Conservation (phyloP, 2,797 vertebrate species). For the Crypturellus tataupa region DNA sequence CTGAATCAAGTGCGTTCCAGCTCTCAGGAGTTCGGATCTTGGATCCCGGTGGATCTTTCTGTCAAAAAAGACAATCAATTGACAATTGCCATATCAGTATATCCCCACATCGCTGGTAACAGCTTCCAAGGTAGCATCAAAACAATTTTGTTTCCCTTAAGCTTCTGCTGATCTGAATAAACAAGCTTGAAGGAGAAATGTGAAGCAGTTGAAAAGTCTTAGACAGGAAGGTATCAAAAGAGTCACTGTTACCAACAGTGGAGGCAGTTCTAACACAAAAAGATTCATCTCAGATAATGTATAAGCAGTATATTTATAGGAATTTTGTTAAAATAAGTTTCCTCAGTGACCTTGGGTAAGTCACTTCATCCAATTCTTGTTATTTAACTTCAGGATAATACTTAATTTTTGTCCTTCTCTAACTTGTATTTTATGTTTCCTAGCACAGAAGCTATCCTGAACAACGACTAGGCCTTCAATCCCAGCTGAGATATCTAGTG, state of each 20-base stretch:
- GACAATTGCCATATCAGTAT: not conserved
- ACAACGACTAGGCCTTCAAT: not conserved
- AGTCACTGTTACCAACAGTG: not conserved
- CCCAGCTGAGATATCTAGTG: not conserved
- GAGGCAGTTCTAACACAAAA: not conserved
- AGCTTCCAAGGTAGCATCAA: not conserved
- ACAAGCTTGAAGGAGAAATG: not conserved
- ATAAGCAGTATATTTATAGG: not conserved
- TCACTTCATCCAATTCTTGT: not conserved
- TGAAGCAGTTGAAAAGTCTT: not conserved
- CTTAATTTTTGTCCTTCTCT: not conserved
- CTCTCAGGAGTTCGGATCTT: not conserved
- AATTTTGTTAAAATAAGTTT: not conserved
- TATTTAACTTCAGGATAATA: not conserved
- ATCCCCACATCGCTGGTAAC: not conserved
- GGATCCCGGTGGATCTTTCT: fast-evolving
- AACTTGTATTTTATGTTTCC: not conserved
- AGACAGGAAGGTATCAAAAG: not conserved
- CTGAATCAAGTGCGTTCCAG: not conserved
- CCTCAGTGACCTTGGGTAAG: not conserved
- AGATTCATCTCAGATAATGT: not conserved
- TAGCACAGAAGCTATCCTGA: not conserved
- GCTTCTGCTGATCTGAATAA: not conserved
- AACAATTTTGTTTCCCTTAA: not conserved
- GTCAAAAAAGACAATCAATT: not conserved